These are phyloP conservation scores for Porites lobata DNA, from an alignment of 92 coral and sea anemone genomes.

Conservation along the genomic window DNA sequence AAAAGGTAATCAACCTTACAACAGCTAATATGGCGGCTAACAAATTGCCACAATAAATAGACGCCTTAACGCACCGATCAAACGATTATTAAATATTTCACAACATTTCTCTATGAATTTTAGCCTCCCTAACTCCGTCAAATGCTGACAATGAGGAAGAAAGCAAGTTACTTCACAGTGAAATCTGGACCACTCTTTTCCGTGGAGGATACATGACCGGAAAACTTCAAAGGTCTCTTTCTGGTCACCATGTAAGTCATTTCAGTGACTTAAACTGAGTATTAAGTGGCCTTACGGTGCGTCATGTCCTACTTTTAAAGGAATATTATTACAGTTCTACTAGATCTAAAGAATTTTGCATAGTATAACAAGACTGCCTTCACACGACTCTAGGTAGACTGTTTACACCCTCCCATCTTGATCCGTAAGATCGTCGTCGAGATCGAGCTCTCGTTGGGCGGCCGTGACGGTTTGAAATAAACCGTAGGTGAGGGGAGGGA, in stretches of 20 bases:
- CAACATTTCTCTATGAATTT: not conserved
- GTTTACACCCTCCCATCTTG: too few species aligned
- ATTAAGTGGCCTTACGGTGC: not conserved
- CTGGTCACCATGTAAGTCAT: conserved; percentile 92
- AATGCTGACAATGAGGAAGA: conserved; percentile 82
- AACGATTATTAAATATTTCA: not conserved
- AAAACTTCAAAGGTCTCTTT: conserved; percentile 96
- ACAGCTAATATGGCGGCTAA: not conserved
- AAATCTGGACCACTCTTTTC: conserved; percentile 95
- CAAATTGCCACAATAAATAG: not conserved
- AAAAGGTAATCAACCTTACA: conserved; percentile 61
- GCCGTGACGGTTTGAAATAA: too few species aligned
- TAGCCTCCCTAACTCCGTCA: conserved; percentile 78
- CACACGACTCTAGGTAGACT: too few species aligned
- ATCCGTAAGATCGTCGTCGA: too few species aligned
- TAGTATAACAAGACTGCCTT: too few species aligned
- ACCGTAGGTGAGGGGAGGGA: too few species aligned
- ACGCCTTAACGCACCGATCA: not conserved
- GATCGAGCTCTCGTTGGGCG: too few species aligned
- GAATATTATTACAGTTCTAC: too few species aligned
- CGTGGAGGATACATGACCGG: conserved; percentile 98
- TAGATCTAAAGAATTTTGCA: too few species aligned
- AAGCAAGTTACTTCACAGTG: conserved; percentile 89
- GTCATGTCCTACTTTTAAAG: not conserved
- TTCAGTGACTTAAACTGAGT: not conserved